Conservation (phyloP, 2,797 vertebrate genomes). For the Channa striata region DNA sequence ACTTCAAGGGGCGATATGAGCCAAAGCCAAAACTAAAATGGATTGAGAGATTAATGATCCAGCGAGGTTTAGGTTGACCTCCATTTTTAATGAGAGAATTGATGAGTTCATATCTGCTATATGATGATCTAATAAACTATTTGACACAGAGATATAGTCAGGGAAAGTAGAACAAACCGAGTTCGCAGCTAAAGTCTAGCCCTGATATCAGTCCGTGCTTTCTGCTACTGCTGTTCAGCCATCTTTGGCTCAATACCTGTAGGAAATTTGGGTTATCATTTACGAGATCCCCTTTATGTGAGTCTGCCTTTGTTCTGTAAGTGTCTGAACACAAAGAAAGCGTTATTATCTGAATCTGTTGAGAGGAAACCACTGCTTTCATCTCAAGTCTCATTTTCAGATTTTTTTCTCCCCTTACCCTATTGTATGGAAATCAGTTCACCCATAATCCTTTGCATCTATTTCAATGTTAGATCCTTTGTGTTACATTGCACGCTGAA, state of each 20-base stretch:
- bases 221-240: slow-evolving; percentile 34
- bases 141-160: slow-evolving; percentile 21
- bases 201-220: slow-evolving; percentile 39
- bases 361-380: slow-evolving; percentile 52
- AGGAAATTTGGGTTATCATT: slow-evolving; percentile 42
- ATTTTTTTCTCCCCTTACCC: slow-evolving; percentile 18
- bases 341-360: slow-evolving; percentile 35
- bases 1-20: slow-evolving; percentile 51
- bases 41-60: slow-evolving; percentile 57
- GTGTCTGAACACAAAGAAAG: slow-evolving; percentile 45
- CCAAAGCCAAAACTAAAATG: slow-evolving; percentile 39
- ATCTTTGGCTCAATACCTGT: slow-evolving; percentile 32
- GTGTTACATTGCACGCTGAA: slow-evolving; percentile 27
- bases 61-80: slow-evolving; percentile 39
- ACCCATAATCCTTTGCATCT: slow-evolving; percentile 45
- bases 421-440: slow-evolving; percentile 50
- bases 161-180: slow-evolving; percentile 17
- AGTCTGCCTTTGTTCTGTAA: slow-evolving; percentile 52
- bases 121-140: slow-evolving; percentile 50
- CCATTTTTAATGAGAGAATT: slow-evolving; percentile 35
- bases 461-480: slow-evolving; percentile 45
- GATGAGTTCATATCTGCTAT: slow-evolving; percentile 26
- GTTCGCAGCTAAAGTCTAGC: slow-evolving; percentile 26
- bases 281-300: slow-evolving; percentile 32
- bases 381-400: slow-evolving; percentile 56